Base-by-base conservation (phyloP, 1,140 invertebrate genomes). In the Aphidius gifuensis region DNA sequence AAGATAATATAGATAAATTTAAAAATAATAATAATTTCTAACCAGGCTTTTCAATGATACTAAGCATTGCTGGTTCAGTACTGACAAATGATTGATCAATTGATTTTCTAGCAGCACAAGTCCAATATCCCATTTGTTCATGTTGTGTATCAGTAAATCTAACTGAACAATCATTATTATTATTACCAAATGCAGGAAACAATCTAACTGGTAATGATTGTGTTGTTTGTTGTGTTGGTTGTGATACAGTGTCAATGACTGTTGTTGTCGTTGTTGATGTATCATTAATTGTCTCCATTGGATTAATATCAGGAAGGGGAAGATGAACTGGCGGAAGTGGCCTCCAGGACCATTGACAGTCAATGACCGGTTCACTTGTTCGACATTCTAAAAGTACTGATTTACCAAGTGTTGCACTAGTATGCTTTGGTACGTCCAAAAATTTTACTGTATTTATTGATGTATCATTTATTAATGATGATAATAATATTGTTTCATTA, bases 271-370 rank as follows among this genome's bases (percentile, higher is more conserved):
- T 9, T 47, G 23, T 32, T 32, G 23, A 32, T 42, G 44, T 62
- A 47, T 66, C 51, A 46, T 61, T 58, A 58, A 58, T 60, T 49
- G 57, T 62, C 8, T 39, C 44, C 32, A 47, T 5, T 21, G 64
- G 51, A 61, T 72, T 78, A 57, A 73, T 72, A 55, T 80, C 72
- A 48, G 79, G 79, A 67, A 75, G 69, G 44, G 79, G 79, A 45
- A 80, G 65, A 58, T 77, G 71, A 40, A 73, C 69, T 5, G 79
- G 77, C 4, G 79, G 75, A 23, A 80, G 64, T 38, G 78, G 73
- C 21, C 73, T 74, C 80, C 80, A 81, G 51, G 76, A 79, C 80
- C 80, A 80, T 53, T 75, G 77, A 46, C 80, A 80, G 56, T 80
- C 77, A 45, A 66, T 68, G 9, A 81, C 79, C 54, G 78, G 73